Conservation (phyloP, 2,797 vertebrate genomes). For the Dromococcyx pavoninus region DNA sequence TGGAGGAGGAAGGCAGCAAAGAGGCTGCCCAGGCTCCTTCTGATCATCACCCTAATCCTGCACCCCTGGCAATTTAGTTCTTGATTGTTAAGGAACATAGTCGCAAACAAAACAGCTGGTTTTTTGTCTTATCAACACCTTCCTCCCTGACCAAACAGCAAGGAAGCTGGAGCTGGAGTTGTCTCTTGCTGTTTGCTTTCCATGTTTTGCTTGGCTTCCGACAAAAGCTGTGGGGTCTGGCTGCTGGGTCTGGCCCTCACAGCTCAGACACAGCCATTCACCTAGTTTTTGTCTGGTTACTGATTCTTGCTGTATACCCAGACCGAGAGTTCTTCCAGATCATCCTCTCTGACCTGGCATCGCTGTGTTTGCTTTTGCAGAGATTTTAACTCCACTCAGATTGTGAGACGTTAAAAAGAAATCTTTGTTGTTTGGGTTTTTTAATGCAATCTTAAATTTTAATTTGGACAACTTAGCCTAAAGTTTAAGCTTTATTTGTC, state of each 20-base stretch:
- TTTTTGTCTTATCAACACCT: fast-evolving
- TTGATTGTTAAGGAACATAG: fast-evolving
- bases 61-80: not conserved
- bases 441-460: not conserved
- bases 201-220: not conserved
- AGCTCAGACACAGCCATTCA: fast-evolving
- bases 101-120: not conserved
- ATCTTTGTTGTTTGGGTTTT: not conserved
- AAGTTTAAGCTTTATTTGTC: fast-evolving
- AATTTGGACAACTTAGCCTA: not conserved
- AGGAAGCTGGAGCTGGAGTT: not conserved
- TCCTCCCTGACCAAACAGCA: fast-evolving
- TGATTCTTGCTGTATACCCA: fast-evolving
- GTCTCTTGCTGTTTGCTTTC: not conserved
- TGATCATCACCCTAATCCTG: not conserved
- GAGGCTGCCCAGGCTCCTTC: not conserved
- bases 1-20: not conserved
- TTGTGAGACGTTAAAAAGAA: not conserved
- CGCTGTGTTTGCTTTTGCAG: fast-evolving
- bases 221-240: fast-evolving
- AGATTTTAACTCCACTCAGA: not conserved
- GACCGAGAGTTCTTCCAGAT: not conserved
- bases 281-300: not conserved
- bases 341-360: not conserved
- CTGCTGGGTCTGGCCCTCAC: not conserved